A percentile compares a stretch with the other conserved stretches of the same genome.
Conservation (phyloP, 2,888 invertebrate species). For the Acronicta alni region DNA sequence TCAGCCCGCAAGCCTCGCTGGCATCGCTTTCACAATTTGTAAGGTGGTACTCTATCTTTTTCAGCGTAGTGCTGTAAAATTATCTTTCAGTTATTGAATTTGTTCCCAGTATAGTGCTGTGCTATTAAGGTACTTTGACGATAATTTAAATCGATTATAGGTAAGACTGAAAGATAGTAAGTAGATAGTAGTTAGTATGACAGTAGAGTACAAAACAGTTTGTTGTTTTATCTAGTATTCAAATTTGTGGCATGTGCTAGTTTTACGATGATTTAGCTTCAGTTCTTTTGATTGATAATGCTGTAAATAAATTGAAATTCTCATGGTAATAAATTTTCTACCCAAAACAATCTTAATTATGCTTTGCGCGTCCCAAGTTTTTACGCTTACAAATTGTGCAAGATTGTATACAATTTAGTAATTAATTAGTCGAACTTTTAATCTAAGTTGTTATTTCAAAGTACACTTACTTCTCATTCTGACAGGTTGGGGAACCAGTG, state of each 20-base stretch:
- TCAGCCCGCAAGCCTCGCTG: not conserved
- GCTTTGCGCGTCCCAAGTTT: not conserved
- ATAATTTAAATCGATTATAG: slow-evolving; percentile 14
- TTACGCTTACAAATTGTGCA: not conserved
- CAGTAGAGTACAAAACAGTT: no score
- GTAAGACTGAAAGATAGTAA: no score
- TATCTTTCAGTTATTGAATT: slow-evolving; percentile 42
- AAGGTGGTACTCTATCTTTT: slow-evolving; percentile 4
- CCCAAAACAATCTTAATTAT: slow-evolving; percentile 7
- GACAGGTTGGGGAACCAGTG: not conserved
- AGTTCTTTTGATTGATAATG: no score
- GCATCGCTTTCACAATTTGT: slow-evolving; percentile 21
- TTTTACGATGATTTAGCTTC: no score
- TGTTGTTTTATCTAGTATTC: no score
- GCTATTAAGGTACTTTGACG: slow-evolving; percentile 12
- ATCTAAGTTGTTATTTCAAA: slow-evolving; percentile 1
- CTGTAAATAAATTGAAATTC: no score
- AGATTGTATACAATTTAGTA: not conserved
- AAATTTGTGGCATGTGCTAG: no score
- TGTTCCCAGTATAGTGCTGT: slow-evolving; percentile 10
- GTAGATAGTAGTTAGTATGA: no score
- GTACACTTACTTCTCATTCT: not conserved
- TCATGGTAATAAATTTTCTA: not conserved
- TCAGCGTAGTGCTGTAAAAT: slow-evolving; percentile 12
- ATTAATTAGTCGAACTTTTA: slow-evolving; percentile 8